These are phyloP conservation scores for Formica selysi DNA, from an alignment of 1,140 invertebrate species.

Conservation along the genomic window DNA sequence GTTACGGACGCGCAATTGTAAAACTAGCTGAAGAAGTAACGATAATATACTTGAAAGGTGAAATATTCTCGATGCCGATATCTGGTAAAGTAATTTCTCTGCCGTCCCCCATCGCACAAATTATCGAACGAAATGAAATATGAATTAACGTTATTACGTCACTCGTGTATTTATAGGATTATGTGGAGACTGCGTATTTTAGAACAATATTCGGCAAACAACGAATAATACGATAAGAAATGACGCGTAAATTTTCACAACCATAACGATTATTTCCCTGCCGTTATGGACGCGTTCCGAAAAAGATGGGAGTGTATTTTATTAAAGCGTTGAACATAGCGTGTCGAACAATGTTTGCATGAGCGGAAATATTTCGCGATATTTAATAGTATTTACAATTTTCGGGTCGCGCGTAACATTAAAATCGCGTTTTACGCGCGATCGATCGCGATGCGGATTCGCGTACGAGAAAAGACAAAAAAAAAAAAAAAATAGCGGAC, in stretches of 20 bases:
- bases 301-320: constrained; percentile 8
- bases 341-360: constrained; percentile 13
- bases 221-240: constrained; percentile 13
- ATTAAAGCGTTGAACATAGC: neutral
- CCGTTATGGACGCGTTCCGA: neutral
- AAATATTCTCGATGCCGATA: constrained; percentile 13
- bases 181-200: neutral
- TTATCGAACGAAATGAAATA: constrained; percentile 23
- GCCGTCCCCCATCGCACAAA: neutral
- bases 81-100: constrained; percentile 18
- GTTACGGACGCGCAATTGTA: constrained; percentile 42
- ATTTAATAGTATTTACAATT: constrained; percentile 49
- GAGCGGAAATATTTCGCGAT: constrained; percentile 6
- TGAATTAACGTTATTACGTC: neutral
- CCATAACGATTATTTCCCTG: constrained; percentile 1
- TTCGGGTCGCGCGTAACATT: constrained; percentile 2
- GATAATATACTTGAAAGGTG: constrained; percentile 19
- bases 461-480: neutral
- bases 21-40: constrained; percentile 43
- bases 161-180: constrained; percentile 4
- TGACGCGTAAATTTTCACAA: constrained; percentile 11
- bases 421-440: constrained; percentile 54
- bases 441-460: constrained; percentile 6
- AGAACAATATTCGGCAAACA: neutral
- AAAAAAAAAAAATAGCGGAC: constrained; percentile 15